Base-by-base conservation (phyloP, 2,113 vertebrate species). In the Oryctolagus cuniculus region DNA sequence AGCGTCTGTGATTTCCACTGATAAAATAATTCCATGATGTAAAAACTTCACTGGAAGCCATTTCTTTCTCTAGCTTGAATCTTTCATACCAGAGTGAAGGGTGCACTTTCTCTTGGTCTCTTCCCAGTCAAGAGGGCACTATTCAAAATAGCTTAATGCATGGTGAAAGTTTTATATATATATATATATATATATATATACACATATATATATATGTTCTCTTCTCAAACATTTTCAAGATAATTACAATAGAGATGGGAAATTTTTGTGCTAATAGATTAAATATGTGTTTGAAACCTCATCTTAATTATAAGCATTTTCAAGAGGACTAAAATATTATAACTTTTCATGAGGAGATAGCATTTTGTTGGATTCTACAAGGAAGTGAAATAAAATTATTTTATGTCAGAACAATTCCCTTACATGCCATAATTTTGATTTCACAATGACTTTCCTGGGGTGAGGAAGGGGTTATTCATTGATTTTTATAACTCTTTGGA, bases 221-320 rank as follows among this genome's bases (percentile, higher is more conserved):
- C 67, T 38, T 90, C 63, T 85, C 69, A 87, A 95, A 92, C 72
- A 93, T 95, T 89, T 87, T 63, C 36, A 89, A 94, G 58, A 89
- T 93, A 97, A 97, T 96, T 96, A 95, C 24, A 89, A 74, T 86
- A 51, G 83, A 95, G 82, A 95, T 75, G 51, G 61, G 83, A 92
- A 86, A 79, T 15, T 92, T 95, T 96, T 95, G 88, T 90, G 58
- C 95, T 96, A 95, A 96, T 92, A 94, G 95, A 95, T 96, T 95
- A 97, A 96, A 90, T 84, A 94, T 95, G 89, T 95, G 91, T 85
- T 95, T 95, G 92, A 97, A 97, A 95, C 89, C 78, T 86, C 86
- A 96, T 92, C 95, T 96, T 96, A 96, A 96, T 96, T 97, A 94
- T 93, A 93, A 96, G 95, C 82, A 87, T 96, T 96, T 95, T 87